A percentile compares a stretch with the other conserved stretches of the same genome.
These are phyloP conservation scores for Stenodema calcarata DNA, from an alignment of 2,888 invertebrate genomes.

Conservation along the genomic window DNA sequence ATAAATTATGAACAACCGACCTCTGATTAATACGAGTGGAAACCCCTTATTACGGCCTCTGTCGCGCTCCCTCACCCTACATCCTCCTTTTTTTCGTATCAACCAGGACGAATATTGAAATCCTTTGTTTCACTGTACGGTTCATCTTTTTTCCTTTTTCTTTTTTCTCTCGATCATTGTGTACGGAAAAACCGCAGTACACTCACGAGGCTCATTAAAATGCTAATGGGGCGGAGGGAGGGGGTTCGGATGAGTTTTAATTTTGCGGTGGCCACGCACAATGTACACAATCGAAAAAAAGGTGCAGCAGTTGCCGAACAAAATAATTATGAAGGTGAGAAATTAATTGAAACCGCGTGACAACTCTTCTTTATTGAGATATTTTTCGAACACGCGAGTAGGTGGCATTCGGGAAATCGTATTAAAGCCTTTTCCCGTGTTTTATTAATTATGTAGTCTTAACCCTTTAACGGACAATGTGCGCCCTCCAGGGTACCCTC, in stretches of 20 bases:
- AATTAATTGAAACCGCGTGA: not conserved
- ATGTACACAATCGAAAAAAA: not conserved
- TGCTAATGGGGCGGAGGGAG: not conserved
- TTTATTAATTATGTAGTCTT: too few species aligned
- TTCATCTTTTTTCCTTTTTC: not conserved
- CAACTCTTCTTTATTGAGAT: not conserved
- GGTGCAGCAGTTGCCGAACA: not conserved
- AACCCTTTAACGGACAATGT: too few species aligned
- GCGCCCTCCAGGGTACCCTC: too few species aligned
- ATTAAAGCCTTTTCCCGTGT: not conserved
- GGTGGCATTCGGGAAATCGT: not conserved
- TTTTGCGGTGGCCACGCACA: not conserved
- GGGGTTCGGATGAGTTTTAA: not conserved
- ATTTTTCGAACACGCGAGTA: not conserved
- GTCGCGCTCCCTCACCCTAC: not conserved
- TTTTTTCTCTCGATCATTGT: too few species aligned
- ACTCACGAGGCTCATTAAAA: not conserved
- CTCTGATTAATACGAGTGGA: not conserved
- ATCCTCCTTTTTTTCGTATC: not conserved
- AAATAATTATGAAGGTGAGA: not conserved
- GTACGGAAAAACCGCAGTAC: not conserved
- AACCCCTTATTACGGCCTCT: not conserved
- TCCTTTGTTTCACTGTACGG: not conserved
- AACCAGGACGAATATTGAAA: not conserved
- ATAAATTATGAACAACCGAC: not conserved